These are phyloP conservation scores for Homarus americanus DNA, from an alignment of 1,140 invertebrate genomes.

Conservation along the genomic window DNA sequence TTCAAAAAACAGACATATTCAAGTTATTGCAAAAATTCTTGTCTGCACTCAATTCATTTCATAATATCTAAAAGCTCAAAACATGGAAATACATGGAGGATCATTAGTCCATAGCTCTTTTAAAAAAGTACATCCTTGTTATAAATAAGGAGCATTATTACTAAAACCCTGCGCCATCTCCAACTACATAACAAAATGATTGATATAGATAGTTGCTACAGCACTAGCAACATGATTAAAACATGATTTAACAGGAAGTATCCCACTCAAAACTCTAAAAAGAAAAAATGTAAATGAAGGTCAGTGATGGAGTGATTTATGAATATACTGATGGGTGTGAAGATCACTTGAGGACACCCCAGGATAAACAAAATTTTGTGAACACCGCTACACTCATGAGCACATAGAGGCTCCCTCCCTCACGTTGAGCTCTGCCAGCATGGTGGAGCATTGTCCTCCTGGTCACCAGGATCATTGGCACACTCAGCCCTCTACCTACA, in stretches of 20 bases:
- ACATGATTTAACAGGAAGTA: neutral
- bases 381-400: conserved; percentile 55
- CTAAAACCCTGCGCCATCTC: conserved; percentile 47
- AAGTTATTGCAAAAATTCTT: conserved; percentile 52
- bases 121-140: conserved; percentile 38
- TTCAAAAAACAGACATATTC: conserved; percentile 36
- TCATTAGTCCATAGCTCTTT: conserved; percentile 35
- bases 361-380: conserved; percentile 29
- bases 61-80: conserved; percentile 55
- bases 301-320: conserved; percentile 8
- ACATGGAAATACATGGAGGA: conserved; percentile 53
- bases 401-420: conserved; percentile 42
- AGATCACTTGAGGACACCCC: conserved; percentile 22
- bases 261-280: neutral
- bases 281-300: neutral
- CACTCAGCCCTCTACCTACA: neutral
- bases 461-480: conserved; percentile 4
- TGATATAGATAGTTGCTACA: neutral
- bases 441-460: conserved; percentile 34
- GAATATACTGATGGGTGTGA: neutral
- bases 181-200: conserved; percentile 21
- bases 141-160: conserved; percentile 30
- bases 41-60: conserved; percentile 37
- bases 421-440: conserved; percentile 39
- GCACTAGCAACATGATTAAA: neutral